phyloP scores from a whole-genome alignment of 2,113 vertebrate species.

The Neotoma lepida region DNA sequence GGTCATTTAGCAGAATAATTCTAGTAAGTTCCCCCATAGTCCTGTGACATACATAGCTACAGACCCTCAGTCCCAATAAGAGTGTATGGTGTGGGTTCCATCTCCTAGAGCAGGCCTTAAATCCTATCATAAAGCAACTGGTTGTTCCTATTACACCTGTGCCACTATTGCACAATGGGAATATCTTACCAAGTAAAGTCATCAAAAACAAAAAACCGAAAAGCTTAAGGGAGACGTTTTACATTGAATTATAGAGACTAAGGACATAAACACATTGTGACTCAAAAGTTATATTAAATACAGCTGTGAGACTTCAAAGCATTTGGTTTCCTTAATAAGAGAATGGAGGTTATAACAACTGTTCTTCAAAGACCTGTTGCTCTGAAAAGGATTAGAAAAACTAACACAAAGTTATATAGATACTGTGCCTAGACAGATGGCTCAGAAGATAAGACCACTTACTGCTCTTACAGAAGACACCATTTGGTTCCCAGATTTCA shows the following conservation, averaged over 20 bases:
- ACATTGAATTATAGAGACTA: not conserved
- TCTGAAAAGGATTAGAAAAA: not conserved
- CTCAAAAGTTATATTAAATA: not conserved
- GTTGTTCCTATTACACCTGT: not conserved
- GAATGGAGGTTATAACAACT: not conserved
- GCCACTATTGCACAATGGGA: not conserved
- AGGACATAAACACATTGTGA: not conserved
- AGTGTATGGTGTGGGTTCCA: not conserved
- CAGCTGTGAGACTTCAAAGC: not conserved
- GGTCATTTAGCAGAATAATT: not conserved
- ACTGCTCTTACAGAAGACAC: fast-evolving
- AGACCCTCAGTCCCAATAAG: not conserved
- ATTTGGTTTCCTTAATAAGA: not conserved
- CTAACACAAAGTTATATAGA: not conserved
- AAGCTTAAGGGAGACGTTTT: not conserved
- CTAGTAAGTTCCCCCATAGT: not conserved
- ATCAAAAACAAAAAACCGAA: not conserved
- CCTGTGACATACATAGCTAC: not conserved
- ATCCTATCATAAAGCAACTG: not conserved
- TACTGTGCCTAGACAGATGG: not conserved
- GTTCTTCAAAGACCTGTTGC: not conserved
- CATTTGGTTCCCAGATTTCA: not conserved
- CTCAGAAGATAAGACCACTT: not conserved
- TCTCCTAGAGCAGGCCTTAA: not conserved
- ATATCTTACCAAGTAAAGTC: not conserved